These are phyloP conservation scores for Gracilinanus agilis DNA, from an alignment of 2,113 vertebrate species.

Conservation along the genomic window DNA sequence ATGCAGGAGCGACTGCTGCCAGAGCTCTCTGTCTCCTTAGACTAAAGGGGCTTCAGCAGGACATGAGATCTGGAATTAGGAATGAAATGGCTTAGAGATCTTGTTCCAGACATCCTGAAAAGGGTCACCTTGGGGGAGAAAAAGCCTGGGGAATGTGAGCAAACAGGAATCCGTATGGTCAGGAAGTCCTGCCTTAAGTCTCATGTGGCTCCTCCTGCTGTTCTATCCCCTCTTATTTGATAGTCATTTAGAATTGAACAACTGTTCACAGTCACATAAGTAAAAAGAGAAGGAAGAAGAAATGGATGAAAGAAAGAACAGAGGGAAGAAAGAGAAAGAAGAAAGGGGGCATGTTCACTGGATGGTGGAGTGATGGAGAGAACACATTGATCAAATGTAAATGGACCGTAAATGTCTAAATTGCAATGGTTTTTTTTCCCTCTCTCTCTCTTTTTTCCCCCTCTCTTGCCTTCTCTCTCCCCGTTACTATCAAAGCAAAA, in stretches of 20 bases:
- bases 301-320: not conserved
- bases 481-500: conserved; percentile 83
- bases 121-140: not conserved
- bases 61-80: not conserved
- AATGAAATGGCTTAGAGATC: not conserved
- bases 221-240: not conserved
- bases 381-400: not conserved
- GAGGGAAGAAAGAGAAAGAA: not conserved
- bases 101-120: not conserved
- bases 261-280: not conserved
- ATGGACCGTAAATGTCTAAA: conserved; percentile 10
- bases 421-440: not conserved
- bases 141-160: fast-evolving
- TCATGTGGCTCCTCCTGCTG: not conserved
- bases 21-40: not conserved
- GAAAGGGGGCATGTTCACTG: fast-evolving
- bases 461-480: conserved; percentile 52
- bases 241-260: not conserved
- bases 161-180: not conserved
- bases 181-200: fast-evolving
- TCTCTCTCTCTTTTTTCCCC: conserved; percentile 36
- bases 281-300: not conserved
- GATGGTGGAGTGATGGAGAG: not conserved
- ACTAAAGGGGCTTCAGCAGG: not conserved
- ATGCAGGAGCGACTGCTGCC: not conserved